Percentiles rank a stretch among this genome's conserved stretches.
These are phyloP conservation scores for Drosophila ironensis DNA, from an alignment of 1,140 invertebrate genomes.

Conservation along the genomic window DNA sequence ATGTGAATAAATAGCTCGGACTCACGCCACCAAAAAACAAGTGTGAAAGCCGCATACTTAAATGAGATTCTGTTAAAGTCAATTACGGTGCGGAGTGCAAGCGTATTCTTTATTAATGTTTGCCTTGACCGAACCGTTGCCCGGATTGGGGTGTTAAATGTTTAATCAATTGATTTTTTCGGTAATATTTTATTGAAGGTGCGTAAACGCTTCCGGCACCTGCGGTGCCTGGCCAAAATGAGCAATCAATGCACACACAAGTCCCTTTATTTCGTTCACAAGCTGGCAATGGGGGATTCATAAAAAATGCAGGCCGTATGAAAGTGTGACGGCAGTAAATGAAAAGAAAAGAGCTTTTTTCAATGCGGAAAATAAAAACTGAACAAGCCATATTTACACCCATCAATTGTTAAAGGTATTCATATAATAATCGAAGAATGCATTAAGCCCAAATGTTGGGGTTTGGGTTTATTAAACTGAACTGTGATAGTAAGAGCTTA, in stretches of 20 bases:
- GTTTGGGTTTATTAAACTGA: slow-evolving; percentile 17
- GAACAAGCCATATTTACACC: too few species aligned
- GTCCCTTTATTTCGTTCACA: not conserved
- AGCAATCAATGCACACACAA: slow-evolving; percentile 14
- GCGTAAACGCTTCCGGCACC: slow-evolving; percentile 39
- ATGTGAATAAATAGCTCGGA: not conserved
- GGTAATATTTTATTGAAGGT: slow-evolving; percentile 61
- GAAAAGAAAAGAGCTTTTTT: not conserved
- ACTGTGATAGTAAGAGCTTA: not conserved
- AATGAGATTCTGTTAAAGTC: not conserved
- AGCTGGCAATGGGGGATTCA: slow-evolving; percentile 13
- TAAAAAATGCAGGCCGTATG: slow-evolving; percentile 19
- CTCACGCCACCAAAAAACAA: not conserved
- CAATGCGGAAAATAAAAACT: too few species aligned
- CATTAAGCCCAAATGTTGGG: too few species aligned
- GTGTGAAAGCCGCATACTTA: not conserved
- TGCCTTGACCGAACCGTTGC: too few species aligned
- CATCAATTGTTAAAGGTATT: too few species aligned
- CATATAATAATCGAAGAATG: too few species aligned
- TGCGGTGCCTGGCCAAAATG: slow-evolving; percentile 24
- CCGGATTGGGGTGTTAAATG: slow-evolving; percentile 35
- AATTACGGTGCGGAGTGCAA: too few species aligned
- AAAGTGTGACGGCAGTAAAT: not conserved
- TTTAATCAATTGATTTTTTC: slow-evolving; percentile 67
- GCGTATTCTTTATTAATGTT: too few species aligned